Evolutionary conservation across 2,113 vertebrate species (phyloP), one percentile per base, ranked within the genome.

Genomic region (Ia io): DNA sequence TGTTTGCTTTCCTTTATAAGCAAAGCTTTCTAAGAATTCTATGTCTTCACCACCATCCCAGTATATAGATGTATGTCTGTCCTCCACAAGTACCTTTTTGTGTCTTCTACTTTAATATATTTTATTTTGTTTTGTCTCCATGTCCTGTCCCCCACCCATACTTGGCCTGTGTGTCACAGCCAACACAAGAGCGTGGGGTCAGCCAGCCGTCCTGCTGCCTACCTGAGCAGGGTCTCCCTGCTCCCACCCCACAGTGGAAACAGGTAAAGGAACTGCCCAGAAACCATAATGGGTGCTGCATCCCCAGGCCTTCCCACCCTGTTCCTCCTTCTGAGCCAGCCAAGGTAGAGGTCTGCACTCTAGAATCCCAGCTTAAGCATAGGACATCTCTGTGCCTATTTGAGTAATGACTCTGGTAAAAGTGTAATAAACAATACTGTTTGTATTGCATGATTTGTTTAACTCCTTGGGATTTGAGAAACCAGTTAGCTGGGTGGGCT

Each of bases 231-330:
- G 97, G 98, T 89, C 98, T 95, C 71, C 98, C 98, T 98, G 98
- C 98, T 84, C 98, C 98, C 91, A 97, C 98, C 44, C 99, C 99
- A 40, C 99, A 98, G 78, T 99, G 99, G 99, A 99, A 99, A 99
- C 99, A 99, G 99, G 99, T 99, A 99, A 99, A 98, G 90, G 95
- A 96, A 95, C 37, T 94, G 13, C 69, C 47, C 32, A 37, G 87
- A 97, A 79, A 74, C 76, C 37, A 77, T 30, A 51, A 59, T 9
- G 70, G 96, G 49, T 70, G 61, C n/a, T 88, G 9, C 49, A 4
- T 44, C 95, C 83, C 40, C 42, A 85, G 9, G 67, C 32, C 83
- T 90, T 67, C 3, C 84, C 25, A 4, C 80, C 37, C 3, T 56
- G 13, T 1, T 40, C 90, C 37, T 32, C 13, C 95, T 95, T 14